Evolutionary conservation across 2,888 invertebrate genomes (phyloP).

Genomic region (Eristalis pertinax): DNA sequence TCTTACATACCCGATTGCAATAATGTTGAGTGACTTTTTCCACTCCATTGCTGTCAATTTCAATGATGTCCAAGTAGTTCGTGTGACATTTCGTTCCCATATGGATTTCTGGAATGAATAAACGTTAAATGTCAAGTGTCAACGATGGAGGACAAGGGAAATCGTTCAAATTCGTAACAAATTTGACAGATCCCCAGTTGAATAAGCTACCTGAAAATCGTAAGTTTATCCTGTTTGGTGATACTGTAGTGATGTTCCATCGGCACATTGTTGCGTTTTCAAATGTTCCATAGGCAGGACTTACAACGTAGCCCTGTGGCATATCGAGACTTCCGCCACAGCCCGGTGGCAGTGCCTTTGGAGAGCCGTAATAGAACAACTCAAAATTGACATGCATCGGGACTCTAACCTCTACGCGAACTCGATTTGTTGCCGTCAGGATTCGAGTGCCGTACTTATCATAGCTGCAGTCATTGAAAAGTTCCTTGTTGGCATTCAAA

Average conservation of each 20-base stretch:
- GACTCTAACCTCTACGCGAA: slow-evolving; percentile 72
- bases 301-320: slow-evolving; percentile 82
- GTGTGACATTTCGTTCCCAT: slow-evolving; percentile 86
- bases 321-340: slow-evolving; percentile 76
- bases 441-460: slow-evolving; percentile 11
- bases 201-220: slow-evolving; percentile 65
- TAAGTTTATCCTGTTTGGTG: slow-evolving; percentile 72
- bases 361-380: slow-evolving; percentile 74
- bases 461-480: slow-evolving; percentile 66
- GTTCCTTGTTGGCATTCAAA: slow-evolving; percentile 72
- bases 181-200: not conserved
- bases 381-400: accelerated
- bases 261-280: slow-evolving; percentile 83
- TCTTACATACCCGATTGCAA: slow-evolving; percentile 76
- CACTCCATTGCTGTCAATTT: slow-evolving; percentile 79
- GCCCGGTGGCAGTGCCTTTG: slow-evolving; percentile 73
- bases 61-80: slow-evolving; percentile 85
- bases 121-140: slow-evolving; percentile 20
- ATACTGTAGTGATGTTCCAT: slow-evolving; percentile 85
- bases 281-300: slow-evolving; percentile 85
- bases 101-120: slow-evolving; percentile 82
- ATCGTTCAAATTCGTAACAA: too few relatives aligned
- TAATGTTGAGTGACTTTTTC: slow-evolving; percentile 79
- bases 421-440: slow-evolving; percentile 73
- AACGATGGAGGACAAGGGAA: too few relatives aligned